Base-by-base conservation (phyloP, 2,797 vertebrate species). In the Loris lydekkerianus region DNA sequence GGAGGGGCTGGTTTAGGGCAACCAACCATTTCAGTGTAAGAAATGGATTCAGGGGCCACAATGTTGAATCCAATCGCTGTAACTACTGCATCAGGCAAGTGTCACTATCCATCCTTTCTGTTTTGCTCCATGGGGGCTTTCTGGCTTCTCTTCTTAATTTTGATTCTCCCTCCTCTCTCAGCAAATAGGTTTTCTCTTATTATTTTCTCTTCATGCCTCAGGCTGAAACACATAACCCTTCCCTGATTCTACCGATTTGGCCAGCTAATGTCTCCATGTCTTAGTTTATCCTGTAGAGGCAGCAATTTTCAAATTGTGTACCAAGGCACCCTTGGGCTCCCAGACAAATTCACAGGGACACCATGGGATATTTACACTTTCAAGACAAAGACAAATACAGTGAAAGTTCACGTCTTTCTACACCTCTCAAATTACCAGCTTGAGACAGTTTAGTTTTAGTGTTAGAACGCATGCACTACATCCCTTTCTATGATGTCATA, bases 101-200 rank as follows among this genome's bases (percentile, higher is more conserved):
- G 29, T n/a, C 5, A 29, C 60, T 27, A 63, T 27, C 25, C 10
- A 27, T 25, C 61, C 61, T 63, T 5, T 86, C 73, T 49, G 37
- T 67, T 67, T 65, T 81, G 46, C 27, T 86, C 34, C 69, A 29
- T 17, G 9, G 7, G 77, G 43, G 56, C 83, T 43, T 77, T 37
- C 76, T 46, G 31, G 31, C 34, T 93, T 58, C 49, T 31, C 14
- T 53, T 75, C 78, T 91, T 5, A 73, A 46, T 86, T 82, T 78
- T 60, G n/a, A 63, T 69, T 60, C 70, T 58, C 21, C 86, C 72
- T 89, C 37, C 83, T 92, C 82, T 77, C 61, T 92, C 77, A 65
- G 69, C 63, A 85, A 56, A 78, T 43, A 53, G 17, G 6, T 73
- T 92, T 86, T 43, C 69, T 73, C 56, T 58, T 69, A 46, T 65